Conservation (phyloP, 2,113 vertebrate genomes). For the Leiothrix lutea region DNA sequence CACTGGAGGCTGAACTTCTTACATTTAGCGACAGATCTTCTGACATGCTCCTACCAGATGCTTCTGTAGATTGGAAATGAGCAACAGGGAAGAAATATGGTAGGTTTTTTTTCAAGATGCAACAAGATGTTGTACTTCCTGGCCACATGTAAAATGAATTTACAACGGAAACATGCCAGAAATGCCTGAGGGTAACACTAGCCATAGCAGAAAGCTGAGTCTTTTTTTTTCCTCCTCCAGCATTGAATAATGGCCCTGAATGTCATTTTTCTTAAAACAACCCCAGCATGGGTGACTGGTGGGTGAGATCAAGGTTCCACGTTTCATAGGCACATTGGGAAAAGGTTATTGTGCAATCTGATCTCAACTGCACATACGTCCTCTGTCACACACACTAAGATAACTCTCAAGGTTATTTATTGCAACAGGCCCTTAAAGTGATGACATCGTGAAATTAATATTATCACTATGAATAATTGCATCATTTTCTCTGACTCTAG, state of each 20-base stretch:
- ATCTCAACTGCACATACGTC: neutral
- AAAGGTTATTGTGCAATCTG: neutral
- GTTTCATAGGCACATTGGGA: neutral
- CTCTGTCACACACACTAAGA: neutral
- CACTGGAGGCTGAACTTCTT: neutral
- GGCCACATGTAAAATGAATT: slow-evolving; percentile 75
- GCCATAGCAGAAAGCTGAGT: slow-evolving; percentile 50
- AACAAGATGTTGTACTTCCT: slow-evolving; percentile 76
- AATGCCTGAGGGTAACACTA: slow-evolving; percentile 68
- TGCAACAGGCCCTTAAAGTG: neutral
- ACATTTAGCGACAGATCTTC: slow-evolving; percentile 35
- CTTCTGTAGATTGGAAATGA: slow-evolving; percentile 61
- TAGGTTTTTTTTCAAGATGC: slow-evolving; percentile 72
- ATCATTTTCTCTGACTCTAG: neutral
- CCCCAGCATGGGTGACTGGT: slow-evolving; percentile 15
- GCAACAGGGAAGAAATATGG: slow-evolving; percentile 66
- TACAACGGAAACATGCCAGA: slow-evolving; percentile 65
- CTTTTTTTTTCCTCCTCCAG: neutral
- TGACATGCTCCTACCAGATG: slow-evolving; percentile 65
- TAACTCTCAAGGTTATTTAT: slow-evolving; percentile 15
- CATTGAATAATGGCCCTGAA: slow-evolving; percentile 33
- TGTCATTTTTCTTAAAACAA: slow-evolving; percentile 63
- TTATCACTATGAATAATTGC: neutral
- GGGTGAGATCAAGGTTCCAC: slow-evolving; percentile 21
- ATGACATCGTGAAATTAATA: slow-evolving; percentile 11